These are phyloP conservation scores for Hippasteria phrygiana DNA, from an alignment of 53 echinoderm and acorn worm genomes.

Conservation along the genomic window DNA sequence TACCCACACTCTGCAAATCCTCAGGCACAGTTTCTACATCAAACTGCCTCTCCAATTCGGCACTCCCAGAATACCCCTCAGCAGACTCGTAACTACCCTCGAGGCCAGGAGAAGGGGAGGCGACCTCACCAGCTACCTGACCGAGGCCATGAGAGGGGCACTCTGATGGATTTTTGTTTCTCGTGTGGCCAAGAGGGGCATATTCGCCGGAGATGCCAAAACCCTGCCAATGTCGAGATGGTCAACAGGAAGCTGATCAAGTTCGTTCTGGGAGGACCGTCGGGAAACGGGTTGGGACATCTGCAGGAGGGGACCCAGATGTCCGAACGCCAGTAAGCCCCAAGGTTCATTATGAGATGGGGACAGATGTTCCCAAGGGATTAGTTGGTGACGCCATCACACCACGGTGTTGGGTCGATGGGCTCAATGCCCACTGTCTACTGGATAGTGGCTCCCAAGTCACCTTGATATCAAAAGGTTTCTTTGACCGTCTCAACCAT, in stretches of 20 bases:
- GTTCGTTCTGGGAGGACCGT: conserved; percentile 23
- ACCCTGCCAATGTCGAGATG: conserved; percentile 3
- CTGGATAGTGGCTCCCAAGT: conserved; percentile 77
- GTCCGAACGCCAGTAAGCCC: conserved; percentile 36
- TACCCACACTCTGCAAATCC: too few relatives aligned
- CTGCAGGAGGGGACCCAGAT: conserved; percentile 56
- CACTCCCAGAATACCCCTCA: too few relatives aligned
- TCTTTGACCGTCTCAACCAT: conserved; percentile 37
- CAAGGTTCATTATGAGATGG: neutral
- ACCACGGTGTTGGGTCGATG: conserved; percentile 69
- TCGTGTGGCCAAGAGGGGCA: conserved; percentile 69
- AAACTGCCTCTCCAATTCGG: too few relatives aligned
- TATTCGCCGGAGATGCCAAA: conserved; percentile 45
- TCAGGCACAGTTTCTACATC: too few relatives aligned
- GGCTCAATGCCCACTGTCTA: conserved; percentile 20
- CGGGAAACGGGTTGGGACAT: conserved; percentile 69
- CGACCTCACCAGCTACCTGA: too few relatives aligned
- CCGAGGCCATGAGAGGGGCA: conserved; percentile 18
- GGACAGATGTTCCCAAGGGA: conserved; percentile 56
- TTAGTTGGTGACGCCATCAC: conserved; percentile 63
- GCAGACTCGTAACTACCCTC: too few relatives aligned
- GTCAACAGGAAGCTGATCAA: conserved; percentile 61
- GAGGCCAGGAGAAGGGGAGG: too few relatives aligned
- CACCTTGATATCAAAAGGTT: conserved; percentile 53
- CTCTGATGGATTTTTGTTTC: conserved; percentile 49